Conservation (phyloP, 2,797 vertebrate genomes). For the Octomys mimax region DNA sequence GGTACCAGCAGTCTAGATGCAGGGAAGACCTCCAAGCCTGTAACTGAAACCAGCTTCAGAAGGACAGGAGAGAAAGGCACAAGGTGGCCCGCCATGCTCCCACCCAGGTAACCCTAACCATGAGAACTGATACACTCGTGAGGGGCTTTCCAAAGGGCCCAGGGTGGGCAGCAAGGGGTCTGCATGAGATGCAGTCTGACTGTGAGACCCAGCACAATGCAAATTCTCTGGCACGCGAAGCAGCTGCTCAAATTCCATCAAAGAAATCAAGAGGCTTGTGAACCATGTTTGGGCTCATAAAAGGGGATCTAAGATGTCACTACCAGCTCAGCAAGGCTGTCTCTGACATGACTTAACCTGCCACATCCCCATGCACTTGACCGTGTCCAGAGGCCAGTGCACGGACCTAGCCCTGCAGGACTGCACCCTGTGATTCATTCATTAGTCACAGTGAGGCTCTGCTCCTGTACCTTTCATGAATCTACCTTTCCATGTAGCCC, state of each 20-base stretch:
- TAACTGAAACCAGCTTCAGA: background rate
- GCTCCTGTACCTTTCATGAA: background rate
- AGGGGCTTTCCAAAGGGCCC: background rate
- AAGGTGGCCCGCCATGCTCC: background rate
- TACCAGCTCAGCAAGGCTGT: background rate
- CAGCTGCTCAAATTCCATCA: background rate
- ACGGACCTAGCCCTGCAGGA: background rate
- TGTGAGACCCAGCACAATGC: background rate
- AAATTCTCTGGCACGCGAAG: background rate
- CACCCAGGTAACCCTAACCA: background rate
- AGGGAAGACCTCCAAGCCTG: background rate
- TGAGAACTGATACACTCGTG: fast-evolving
- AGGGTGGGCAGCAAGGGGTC: background rate
- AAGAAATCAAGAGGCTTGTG: slow-evolving; percentile 34
- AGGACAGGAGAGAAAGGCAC: background rate
- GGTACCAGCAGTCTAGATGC: background rate
- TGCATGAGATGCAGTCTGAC: background rate
- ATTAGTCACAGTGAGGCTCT: background rate
- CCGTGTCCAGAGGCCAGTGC: background rate
- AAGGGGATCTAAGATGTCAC: background rate
- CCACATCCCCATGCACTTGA: background rate
- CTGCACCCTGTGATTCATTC: background rate
- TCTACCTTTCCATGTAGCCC: background rate
- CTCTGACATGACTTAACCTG: background rate
- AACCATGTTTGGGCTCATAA: background rate